Evolutionary conservation across 2,888 invertebrate genomes (phyloP).

Genomic region (Cosmia trapezina): DNA sequence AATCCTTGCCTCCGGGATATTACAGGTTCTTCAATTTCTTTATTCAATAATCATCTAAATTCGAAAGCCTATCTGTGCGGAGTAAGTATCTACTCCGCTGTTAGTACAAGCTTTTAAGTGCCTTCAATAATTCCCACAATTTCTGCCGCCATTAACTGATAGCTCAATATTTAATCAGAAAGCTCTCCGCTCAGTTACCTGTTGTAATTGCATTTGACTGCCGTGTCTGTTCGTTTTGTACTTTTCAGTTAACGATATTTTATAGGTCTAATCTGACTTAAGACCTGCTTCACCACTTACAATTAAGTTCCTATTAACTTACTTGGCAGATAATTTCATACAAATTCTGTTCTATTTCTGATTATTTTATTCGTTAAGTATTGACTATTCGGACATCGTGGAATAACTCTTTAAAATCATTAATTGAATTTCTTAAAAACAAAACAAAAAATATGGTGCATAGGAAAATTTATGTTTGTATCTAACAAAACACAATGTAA

Average conservation of each 20-base stretch:
- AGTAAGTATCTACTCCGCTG: slow-evolving; percentile 16
- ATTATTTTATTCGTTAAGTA: too few species aligned
- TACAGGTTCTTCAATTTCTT: slow-evolving; percentile 18
- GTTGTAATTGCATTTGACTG: slow-evolving; percentile 54
- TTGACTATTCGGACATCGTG: too few species aligned
- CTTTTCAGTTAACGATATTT: slow-evolving; percentile 6
- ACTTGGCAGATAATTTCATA: too few species aligned
- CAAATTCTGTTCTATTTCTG: too few species aligned
- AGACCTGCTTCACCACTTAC: too few species aligned
- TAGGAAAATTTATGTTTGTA: neutral
- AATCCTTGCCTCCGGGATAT: neutral
- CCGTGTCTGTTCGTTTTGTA: slow-evolving; percentile 25
- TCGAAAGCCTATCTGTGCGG: slow-evolving; percentile 34
- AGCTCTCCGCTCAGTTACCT: slow-evolving; percentile 58
- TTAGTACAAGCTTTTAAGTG: slow-evolving; percentile 62
- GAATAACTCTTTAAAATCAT: too few species aligned
- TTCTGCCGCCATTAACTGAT: slow-evolving; percentile 71
- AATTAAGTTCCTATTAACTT: too few species aligned
- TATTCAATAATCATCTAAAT: slow-evolving; percentile 36
- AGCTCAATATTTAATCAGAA: slow-evolving; percentile 77
- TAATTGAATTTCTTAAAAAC: neutral
- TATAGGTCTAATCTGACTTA: too few species aligned
- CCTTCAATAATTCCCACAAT: slow-evolving; percentile 75
- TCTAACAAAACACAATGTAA: neutral
- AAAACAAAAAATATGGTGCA: neutral